phyloP scores from a whole-genome alignment of 2,797 vertebrate species.

The Gallirallus australis region DNA sequence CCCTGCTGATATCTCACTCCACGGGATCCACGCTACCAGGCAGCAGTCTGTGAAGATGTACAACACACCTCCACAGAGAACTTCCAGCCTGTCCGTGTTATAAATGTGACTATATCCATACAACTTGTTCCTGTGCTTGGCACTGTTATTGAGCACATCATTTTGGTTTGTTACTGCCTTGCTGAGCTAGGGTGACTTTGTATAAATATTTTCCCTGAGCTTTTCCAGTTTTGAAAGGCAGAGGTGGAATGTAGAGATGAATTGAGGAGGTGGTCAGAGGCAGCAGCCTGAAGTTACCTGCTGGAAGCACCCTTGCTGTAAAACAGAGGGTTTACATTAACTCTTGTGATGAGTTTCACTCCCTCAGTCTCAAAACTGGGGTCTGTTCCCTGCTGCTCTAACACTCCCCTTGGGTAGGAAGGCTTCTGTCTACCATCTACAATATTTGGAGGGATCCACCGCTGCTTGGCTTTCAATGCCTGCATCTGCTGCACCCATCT shows the following conservation, averaged over 20 bases:
- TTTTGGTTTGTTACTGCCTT: background rate
- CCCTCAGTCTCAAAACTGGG: background rate
- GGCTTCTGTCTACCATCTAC: background rate
- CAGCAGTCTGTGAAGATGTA: background rate
- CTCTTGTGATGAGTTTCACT: background rate
- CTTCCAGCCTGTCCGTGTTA: background rate
- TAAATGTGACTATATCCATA: background rate
- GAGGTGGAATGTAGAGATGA: background rate
- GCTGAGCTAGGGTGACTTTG: background rate
- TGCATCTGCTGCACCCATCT: background rate
- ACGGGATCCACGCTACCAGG: accelerated
- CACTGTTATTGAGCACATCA: background rate
- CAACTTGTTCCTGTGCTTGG: background rate
- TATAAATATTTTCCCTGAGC: background rate
- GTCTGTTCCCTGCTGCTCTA: background rate
- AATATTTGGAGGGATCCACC: background rate
- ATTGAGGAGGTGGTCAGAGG: background rate
- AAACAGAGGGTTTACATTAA: background rate
- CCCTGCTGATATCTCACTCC: background rate
- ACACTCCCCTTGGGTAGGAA: background rate
- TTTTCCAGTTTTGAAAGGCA: background rate
- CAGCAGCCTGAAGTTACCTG: background rate
- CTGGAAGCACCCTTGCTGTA: background rate
- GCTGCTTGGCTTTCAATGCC: background rate
- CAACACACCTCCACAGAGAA: background rate